Base-by-base conservation (phyloP, 2,888 invertebrate species). In the Poecilobothrus nobilitatus region DNA sequence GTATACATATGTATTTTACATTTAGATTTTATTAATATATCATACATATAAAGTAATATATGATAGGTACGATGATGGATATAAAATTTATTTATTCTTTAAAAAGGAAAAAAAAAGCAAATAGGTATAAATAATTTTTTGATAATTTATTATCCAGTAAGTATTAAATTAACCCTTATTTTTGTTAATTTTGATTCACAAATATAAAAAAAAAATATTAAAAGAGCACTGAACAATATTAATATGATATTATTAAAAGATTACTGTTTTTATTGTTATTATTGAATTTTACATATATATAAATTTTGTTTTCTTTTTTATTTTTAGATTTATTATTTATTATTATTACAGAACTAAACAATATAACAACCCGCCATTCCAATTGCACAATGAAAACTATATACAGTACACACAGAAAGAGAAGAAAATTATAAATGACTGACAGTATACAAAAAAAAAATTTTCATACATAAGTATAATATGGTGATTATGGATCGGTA, bases 301-400 rank as follows among this genome's bases (percentile, higher is more conserved):
- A 41, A 12, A 41, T 41, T 41, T 12, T 41, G 7, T 41, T 27
- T 27, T 37, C 7, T 18, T 2, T 18, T 53, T 12, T 12, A 53
- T 53, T 53, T 53, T 6, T n/a, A n/a, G n/a, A n/a, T n/a, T n/a
- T 53, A 53, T 12, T 53, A 53, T 18, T n/a, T 37, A 37, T 53
- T 53, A 53, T 53, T 53, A 53, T 53, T 37, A 53, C 53, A 53
- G 18, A 53, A 53, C 53, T 53, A 53, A 53, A 53, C 7, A 53
- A 53, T 41, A 41, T 53, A 53, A 53, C 53, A 53, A 53, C 53
- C 53, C 53, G 53, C 53, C 53, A 53, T 53, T 53, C 53, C 53
- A 53, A 53, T 53, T 53, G 53, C 53, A 53, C 53, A 53, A 18
- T 53, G 6, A 53, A 18, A 53, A 53, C 53, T 53, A 53, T 53